Evolutionary conservation across 2,888 invertebrate genomes (phyloP).

Genomic region (Griposia aprilina): DNA sequence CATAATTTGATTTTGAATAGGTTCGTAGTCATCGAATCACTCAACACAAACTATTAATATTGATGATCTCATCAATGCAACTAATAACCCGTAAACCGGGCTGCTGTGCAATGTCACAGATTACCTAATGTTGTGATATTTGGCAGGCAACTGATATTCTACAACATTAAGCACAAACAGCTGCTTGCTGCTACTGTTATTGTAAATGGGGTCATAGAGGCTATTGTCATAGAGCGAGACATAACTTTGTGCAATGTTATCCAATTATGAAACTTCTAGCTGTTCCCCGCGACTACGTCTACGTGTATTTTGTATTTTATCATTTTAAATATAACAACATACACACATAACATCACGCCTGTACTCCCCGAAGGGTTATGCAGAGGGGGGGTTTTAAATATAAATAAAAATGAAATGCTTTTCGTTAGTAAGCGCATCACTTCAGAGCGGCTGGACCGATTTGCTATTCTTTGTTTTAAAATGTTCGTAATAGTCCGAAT

Average conservation of each 20-base stretch:
- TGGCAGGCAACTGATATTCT: slow-evolving; percentile 40
- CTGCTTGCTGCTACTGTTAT: slow-evolving; percentile 25
- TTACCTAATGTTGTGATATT: slow-evolving; percentile 26
- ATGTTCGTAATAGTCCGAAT: too few relatives aligned
- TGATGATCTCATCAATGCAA: background rate
- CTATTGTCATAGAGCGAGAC: slow-evolving; percentile 4
- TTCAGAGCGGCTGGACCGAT: too few relatives aligned
- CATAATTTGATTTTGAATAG: background rate
- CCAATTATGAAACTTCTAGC: too few relatives aligned
- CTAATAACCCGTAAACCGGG: background rate
- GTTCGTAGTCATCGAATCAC: background rate
- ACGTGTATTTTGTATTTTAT: too few relatives aligned
- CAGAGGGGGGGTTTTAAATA: too few relatives aligned
- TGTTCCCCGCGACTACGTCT: too few relatives aligned
- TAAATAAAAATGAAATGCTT: too few relatives aligned
- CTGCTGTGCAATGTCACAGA: slow-evolving; percentile 13
- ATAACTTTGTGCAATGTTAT: background rate
- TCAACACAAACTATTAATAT: background rate
- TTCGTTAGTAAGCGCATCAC: too few relatives aligned
- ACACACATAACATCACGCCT: too few relatives aligned
- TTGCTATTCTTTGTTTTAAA: too few relatives aligned
- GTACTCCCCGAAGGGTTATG: too few relatives aligned
- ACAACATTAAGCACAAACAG: slow-evolving; percentile 32
- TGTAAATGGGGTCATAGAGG: background rate
- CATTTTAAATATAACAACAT: too few relatives aligned